Evolutionary conservation across 2,888 invertebrate genomes (phyloP), one percentile per base, ranked within the genome.

Genomic region (Hypena proboscidalis): DNA sequence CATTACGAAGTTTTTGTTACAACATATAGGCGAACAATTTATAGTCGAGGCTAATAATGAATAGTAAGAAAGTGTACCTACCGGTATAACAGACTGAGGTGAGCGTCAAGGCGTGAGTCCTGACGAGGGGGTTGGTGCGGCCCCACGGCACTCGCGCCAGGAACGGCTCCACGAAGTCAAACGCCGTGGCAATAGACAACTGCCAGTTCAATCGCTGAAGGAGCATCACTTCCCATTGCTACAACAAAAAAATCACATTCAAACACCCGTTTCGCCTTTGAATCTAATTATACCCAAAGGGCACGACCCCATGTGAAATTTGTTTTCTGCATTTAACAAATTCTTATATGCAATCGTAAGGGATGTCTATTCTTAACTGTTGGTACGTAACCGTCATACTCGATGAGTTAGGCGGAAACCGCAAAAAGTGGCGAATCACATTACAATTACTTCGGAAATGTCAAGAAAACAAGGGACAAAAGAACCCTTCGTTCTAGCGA

Each of bases 131-230:
- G 60, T 92, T 92, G 35, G 92, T 83, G 41, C 92, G 89, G 46
- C 93, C 92, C 93, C 94, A 94, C 9, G 92, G 82, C 53, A 89
- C 84, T 63, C 95, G 90, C 63, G 94, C 93, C 52, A 96, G 87
- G 62, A 96, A 92, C 68, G 95, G 96, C 77, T 96, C 96, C 70
- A 96, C 93, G 85, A 95, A 96, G 85, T 97, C 97, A 82, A 94
- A 95, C 4, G 95, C 95, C 1, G 96, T 96, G 37, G 96, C 93
- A 15, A 95, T 93, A 17, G 94, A 94, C 59, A 96, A 89, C 83
- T 96, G 95, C 97, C 97, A 97, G 74, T 95, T 93, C 56, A 97
- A 84, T 74, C 94, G 93, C 55, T 94, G 94, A 58, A 97, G 89
- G 21, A 97, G 92, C 80, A 96, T 86, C 65, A 95, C 86, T 85